These are phyloP conservation scores for Punctoribates punctum DNA, from an alignment of 2,888 invertebrate species.

Conservation along the genomic window DNA sequence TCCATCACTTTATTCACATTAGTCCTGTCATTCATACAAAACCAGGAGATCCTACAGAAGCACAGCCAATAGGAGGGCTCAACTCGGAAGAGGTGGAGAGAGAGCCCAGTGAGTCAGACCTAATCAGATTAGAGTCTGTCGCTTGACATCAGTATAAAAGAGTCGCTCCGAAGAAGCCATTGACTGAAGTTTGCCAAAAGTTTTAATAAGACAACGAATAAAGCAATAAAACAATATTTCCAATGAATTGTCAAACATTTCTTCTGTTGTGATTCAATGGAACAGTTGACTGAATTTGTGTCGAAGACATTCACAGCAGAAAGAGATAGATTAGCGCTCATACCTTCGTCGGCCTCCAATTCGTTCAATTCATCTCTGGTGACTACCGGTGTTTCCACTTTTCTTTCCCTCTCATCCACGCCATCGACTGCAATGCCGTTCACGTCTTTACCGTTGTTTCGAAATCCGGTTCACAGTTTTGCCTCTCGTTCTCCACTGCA, in stretches of 20 bases:
- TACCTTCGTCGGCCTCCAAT: background rate
- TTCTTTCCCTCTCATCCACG: background rate
- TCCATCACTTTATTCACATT: background rate
- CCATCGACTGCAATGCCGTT: background rate
- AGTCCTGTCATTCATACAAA: background rate
- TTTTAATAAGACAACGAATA: too few species aligned
- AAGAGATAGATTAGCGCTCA: background rate
- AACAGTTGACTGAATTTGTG: slow-evolving; percentile 85
- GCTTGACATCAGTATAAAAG: too few species aligned
- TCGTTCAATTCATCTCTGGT: background rate
- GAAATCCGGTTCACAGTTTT: background rate
- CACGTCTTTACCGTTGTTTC: background rate
- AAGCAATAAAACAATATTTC: too few species aligned
- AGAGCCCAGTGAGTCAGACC: background rate
- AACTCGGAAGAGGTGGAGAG: background rate
- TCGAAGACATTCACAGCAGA: slow-evolving; percentile 67
- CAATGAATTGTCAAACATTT: too few species aligned
- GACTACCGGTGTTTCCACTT: background rate
- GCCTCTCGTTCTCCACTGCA: background rate
- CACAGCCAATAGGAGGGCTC: background rate
- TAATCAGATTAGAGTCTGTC: background rate
- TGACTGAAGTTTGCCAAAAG: too few species aligned
- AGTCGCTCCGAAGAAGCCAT: too few species aligned
- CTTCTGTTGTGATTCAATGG: slow-evolving; percentile 60
- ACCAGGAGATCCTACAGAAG: background rate